A percentile compares a stretch with the other conserved stretches of the same genome.
These are phyloP conservation scores for Apis dorsata DNA, from an alignment of 1,140 invertebrate genomes.

Conservation along the genomic window DNA sequence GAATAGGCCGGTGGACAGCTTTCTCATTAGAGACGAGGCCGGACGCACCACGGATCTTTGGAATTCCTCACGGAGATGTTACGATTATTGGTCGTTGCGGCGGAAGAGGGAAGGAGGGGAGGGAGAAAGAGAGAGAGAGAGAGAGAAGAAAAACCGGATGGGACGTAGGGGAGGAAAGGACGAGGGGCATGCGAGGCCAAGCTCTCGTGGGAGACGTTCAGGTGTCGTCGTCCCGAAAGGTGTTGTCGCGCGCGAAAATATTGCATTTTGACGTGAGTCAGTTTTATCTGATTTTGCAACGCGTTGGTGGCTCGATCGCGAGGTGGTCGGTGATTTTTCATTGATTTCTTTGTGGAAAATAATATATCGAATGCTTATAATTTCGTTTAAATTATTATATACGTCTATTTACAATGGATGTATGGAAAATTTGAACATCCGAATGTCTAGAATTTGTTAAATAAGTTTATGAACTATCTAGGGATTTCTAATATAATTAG, in stretches of 20 bases:
- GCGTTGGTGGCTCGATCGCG: neutral
- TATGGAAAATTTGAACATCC: no score
- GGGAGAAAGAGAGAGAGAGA: neutral
- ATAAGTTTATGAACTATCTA: no score
- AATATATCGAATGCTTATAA: no score
- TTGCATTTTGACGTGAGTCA: constrained; percentile 24
- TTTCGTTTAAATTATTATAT: no score
- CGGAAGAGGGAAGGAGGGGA: constrained; percentile 2
- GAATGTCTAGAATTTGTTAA: no score
- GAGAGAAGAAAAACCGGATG: constrained; percentile 6
- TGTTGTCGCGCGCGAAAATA: constrained; percentile 1
- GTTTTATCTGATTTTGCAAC: constrained; percentile 23
- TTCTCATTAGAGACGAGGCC: constrained; percentile 56
- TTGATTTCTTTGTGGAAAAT: neutral
- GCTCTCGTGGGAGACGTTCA: constrained; percentile 7
- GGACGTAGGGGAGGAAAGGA: neutral
- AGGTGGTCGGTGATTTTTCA: neutral
- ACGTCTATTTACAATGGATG: no score
- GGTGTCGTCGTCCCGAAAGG: constrained; percentile 4
- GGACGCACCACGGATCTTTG: constrained; percentile 36
- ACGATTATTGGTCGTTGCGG: constrained; percentile 58
- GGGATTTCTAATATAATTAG: no score
- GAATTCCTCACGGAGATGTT: constrained; percentile 60
- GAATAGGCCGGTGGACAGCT: constrained; percentile 45
- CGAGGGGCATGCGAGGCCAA: neutral